Conservation (phyloP, 2,888 invertebrate genomes). For the Melanostoma mellinum region DNA sequence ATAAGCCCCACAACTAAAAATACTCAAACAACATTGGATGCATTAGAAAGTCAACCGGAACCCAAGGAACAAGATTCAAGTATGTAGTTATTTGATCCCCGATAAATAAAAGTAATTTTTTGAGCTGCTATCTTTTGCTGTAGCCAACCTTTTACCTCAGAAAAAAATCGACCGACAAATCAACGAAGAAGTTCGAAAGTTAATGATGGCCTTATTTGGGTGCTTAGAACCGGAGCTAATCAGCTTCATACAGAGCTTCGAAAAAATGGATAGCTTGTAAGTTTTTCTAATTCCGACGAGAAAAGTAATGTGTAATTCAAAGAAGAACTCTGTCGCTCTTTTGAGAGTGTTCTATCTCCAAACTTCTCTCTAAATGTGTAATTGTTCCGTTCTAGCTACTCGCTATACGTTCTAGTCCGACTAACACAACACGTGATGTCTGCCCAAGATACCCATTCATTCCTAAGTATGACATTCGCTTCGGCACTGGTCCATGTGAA, state of each 20-base stretch:
- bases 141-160: conserved; percentile 78
- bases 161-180: conserved; percentile 87
- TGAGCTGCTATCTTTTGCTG: neutral
- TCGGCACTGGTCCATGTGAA: conserved; percentile 94
- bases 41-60: conserved; percentile 80
- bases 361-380: neutral
- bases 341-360: neutral
- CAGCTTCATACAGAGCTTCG: conserved; percentile 92
- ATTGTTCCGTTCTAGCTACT: conserved; percentile 86
- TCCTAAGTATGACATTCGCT: conserved; percentile 93
- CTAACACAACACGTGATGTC: conserved; percentile 96
- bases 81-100: neutral
- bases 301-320: too few relatives aligned
- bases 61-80: conserved; percentile 75
- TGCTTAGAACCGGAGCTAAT: conserved; percentile 93
- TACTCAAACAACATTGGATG: conserved; percentile 84
- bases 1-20: conserved; percentile 84
- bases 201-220: conserved; percentile 95
- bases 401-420: conserved; percentile 95
- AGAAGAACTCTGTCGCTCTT: too few relatives aligned
- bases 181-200: conserved; percentile 90
- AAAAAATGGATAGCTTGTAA: conserved; percentile 94
- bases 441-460: conserved; percentile 92
- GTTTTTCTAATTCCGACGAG: conserved; percentile 78
- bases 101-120: neutral